Evolutionary conservation across 2,888 invertebrate genomes (phyloP).

Genomic region (Caenorhabditis sp.): DNA sequence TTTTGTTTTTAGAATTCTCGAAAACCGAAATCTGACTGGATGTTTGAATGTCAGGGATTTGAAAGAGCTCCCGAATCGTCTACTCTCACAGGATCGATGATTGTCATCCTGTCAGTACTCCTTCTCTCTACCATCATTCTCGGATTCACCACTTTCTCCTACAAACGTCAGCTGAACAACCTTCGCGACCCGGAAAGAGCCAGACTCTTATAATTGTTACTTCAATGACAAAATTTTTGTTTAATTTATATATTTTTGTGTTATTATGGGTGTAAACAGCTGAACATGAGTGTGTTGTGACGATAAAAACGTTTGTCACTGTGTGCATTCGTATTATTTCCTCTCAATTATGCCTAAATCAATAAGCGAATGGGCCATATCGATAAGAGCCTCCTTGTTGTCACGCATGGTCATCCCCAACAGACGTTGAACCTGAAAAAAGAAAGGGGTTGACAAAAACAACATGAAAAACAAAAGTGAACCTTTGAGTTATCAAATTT

Average conservation of each 20-base stretch:
- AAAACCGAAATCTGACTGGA: constrained; percentile 46
- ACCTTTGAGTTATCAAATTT: constrained; percentile 84
- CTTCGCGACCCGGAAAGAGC: constrained; percentile 67
- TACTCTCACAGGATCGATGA: constrained; percentile 53
- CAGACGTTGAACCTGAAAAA: constrained; percentile 72
- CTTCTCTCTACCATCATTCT: constrained; percentile 66
- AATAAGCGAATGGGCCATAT: constrained; percentile 85
- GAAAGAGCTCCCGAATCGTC: constrained; percentile 39
- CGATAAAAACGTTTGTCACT: constrained; percentile 47
- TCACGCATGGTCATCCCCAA: constrained; percentile 84
- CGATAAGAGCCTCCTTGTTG: constrained; percentile 84
- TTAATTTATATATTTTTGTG: constrained; percentile 57
- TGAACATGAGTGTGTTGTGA: constrained; percentile 33
- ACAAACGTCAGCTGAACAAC: constrained; percentile 65
- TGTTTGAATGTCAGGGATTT: constrained; percentile 52
- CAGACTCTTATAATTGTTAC: constrained; percentile 49
- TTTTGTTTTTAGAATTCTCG: constrained; percentile 33
- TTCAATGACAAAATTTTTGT: constrained; percentile 44
- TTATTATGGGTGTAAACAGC: constrained; percentile 53
- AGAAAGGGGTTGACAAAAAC: constrained; percentile 7
- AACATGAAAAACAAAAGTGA: background rate
- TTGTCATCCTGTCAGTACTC: constrained; percentile 58
- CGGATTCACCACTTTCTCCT: constrained; percentile 65
- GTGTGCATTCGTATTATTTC: constrained; percentile 51
- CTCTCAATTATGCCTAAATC: constrained; percentile 84